Evolutionary conservation across 2,797 vertebrate genomes (phyloP).

Genomic region (Tachyglossus aculeatus): DNA sequence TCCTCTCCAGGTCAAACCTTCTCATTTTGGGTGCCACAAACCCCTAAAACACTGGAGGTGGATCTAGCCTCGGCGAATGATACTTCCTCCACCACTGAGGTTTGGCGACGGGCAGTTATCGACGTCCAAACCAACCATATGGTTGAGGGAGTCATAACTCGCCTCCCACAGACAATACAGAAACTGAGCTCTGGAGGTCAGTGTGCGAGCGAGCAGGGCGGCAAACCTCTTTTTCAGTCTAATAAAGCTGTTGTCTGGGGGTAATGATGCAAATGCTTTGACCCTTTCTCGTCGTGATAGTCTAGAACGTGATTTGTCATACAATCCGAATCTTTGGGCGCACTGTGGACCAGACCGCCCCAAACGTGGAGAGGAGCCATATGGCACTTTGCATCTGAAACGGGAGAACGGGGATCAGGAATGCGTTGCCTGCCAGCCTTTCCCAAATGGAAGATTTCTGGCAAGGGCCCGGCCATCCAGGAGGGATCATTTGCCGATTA

Average conservation of each 20-base stretch:
- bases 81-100: neutral
- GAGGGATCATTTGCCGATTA: slow-evolving; percentile 37
- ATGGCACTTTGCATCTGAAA: slow-evolving; percentile 93
- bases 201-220: slow-evolving; percentile 82
- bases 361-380: slow-evolving; percentile 81
- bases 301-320: slow-evolving; percentile 92
- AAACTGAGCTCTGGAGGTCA: slow-evolving; percentile 81
- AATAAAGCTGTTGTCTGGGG: slow-evolving; percentile 93
- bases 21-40: neutral
- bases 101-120: slow-evolving; percentile 45
- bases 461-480: slow-evolving; percentile 33
- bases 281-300: slow-evolving; percentile 63
- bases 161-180: slow-evolving; percentile 84
- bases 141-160: slow-evolving; percentile 83
- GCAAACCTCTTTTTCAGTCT: slow-evolving; percentile 87
- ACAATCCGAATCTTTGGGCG: slow-evolving; percentile 92
- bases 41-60: neutral
- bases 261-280: slow-evolving; percentile 74
- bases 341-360: slow-evolving; percentile 72
- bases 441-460: slow-evolving; percentile 34
- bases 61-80: neutral
- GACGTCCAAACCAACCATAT: slow-evolving; percentile 78
- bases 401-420: slow-evolving; percentile 33
- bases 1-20: neutral
- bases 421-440: slow-evolving; percentile 33